Evolutionary conservation across 2,113 vertebrate genomes (phyloP).

Genomic region (Madoqua kirkii): DNA sequence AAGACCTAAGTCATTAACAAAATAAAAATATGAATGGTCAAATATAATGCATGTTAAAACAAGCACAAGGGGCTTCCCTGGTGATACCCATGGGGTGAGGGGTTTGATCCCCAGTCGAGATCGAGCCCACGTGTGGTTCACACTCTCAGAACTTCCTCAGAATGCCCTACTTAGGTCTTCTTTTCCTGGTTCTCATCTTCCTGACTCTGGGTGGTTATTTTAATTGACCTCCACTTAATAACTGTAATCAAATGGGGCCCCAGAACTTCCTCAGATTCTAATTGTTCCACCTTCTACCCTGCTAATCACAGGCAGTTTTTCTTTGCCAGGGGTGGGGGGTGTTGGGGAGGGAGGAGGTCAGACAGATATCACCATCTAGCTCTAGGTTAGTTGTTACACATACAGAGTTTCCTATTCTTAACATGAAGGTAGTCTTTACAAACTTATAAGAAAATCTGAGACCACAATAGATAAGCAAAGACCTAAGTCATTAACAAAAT

Average conservation of each 20-base stretch:
- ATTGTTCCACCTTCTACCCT: background rate
- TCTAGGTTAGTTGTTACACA: background rate
- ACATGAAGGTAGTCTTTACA: background rate
- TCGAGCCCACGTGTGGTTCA: background rate
- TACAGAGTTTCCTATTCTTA: background rate
- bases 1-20: background rate
- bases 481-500: background rate
- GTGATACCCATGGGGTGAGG: background rate
- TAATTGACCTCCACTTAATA: background rate
- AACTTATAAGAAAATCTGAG: background rate
- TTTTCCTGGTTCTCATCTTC: background rate
- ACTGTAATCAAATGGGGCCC: background rate
- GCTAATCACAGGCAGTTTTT: background rate
- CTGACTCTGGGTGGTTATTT: background rate
- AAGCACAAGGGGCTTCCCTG: background rate
- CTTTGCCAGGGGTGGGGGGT: background rate
- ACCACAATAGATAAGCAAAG: background rate
- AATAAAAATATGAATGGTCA: background rate
- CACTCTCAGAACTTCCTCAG: background rate
- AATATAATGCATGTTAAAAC: background rate
- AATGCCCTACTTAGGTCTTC: background rate
- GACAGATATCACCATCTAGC: background rate
- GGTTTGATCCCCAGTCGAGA: rapidly evolving
- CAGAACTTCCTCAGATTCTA: background rate
- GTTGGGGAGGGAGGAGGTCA: rapidly evolving